These are phyloP conservation scores for Thera obeliscata DNA, from an alignment of 2,888 invertebrate genomes.

Conservation along the genomic window DNA sequence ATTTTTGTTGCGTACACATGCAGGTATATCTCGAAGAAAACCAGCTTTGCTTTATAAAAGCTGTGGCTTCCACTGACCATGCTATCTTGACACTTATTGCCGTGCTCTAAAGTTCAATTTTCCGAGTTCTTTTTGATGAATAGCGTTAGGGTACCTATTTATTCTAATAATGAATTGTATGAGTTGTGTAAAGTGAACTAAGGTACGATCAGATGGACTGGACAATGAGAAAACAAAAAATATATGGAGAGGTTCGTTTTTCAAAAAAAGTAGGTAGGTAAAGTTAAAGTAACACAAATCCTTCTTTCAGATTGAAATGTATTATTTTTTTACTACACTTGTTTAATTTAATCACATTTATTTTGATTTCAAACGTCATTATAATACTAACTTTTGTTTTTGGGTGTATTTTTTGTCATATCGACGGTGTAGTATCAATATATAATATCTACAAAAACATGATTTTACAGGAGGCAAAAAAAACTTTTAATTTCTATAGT, in stretches of 20 bases:
- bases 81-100: constrained; percentile 27
- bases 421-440: too few species aligned
- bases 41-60: constrained; percentile 4
- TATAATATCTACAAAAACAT: too few species aligned
- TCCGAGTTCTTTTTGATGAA: constrained; percentile 25
- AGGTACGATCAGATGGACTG: constrained; percentile 69
- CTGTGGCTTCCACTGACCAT: constrained; percentile 30
- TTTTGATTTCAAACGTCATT: too few species aligned
- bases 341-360: too few species aligned
- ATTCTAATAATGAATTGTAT: constrained; percentile 47
- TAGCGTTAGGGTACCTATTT: constrained; percentile 41
- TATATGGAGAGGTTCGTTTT: constrained; percentile 36
- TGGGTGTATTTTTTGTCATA: too few species aligned
- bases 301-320: too few species aligned
- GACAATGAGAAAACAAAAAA: constrained; percentile 56
- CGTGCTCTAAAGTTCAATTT: constrained; percentile 28
- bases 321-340: too few species aligned
- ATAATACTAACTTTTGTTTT: too few species aligned
- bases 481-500: too few species aligned
- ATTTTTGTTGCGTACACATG: too few species aligned
- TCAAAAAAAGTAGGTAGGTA: background rate
- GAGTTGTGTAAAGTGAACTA: constrained; percentile 58
- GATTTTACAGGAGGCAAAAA: too few species aligned
- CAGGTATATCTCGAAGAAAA: background rate
- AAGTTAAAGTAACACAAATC: too few species aligned